Evolutionary conservation across 2,888 invertebrate species (phyloP).

Genomic region (Caenorhabditis afra): DNA sequence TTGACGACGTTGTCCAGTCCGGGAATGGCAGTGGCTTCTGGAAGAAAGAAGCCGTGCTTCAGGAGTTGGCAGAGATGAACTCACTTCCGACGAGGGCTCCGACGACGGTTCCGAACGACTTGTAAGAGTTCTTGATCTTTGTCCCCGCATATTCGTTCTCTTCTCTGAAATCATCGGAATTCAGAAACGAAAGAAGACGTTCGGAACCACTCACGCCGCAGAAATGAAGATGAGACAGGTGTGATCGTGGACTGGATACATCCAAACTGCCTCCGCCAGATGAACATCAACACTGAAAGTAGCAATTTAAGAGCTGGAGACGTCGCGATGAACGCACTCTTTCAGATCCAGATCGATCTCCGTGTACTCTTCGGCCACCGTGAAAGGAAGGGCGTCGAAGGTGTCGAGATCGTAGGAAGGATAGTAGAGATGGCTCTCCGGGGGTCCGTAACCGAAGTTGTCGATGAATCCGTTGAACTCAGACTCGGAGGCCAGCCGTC

Average conservation of each 20-base stretch:
- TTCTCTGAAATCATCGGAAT: too few species aligned
- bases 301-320: too few species aligned
- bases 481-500: constrained; percentile 5
- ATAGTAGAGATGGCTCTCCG: neutral
- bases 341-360: constrained; percentile 37
- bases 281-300: constrained; percentile 13
- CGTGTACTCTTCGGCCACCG: neutral
- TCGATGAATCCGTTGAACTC: constrained; percentile 24
- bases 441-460: constrained; percentile 28
- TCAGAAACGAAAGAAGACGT: too few species aligned
- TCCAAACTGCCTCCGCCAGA: constrained; percentile 19
- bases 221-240: constrained; percentile 48
- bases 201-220: constrained; percentile 29
- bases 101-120: too few species aligned
- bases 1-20: too few species aligned
- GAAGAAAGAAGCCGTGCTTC: too few species aligned
- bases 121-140: too few species aligned
- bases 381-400: neutral
- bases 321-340: constrained; percentile 35
- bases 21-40: too few species aligned
- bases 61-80: too few species aligned
- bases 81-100: too few species aligned
- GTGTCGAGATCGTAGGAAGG: neutral
- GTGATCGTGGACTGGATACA: constrained; percentile 2
- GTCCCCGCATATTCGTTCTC: too few species aligned